Percentiles rank a stretch among this genome's conserved stretches.
Evolutionary conservation across 2,113 vertebrate genomes (phyloP).

Genomic region (Siphamia tubifer): DNA sequence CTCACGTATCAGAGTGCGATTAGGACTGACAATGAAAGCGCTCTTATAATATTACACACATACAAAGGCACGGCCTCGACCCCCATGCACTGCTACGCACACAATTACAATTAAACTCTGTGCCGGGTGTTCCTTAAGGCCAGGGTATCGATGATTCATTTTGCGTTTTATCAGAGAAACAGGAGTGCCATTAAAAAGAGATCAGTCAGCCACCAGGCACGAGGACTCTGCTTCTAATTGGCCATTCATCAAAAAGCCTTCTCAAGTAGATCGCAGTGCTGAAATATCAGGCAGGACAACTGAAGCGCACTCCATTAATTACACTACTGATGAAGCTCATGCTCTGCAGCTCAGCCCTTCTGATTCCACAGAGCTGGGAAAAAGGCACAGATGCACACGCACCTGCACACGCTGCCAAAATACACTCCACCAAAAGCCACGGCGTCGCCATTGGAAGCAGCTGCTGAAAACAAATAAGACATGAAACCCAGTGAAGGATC

Average conservation of each 20-base stretch:
- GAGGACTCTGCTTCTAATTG: slow-evolving; percentile 77
- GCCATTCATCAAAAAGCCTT: slow-evolving; percentile 81
- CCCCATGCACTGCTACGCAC: slow-evolving; percentile 40
- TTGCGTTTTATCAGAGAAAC: slow-evolving; percentile 82
- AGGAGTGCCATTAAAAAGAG: slow-evolving; percentile 80
- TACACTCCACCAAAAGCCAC: too few species aligned
- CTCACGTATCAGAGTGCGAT: slow-evolving; percentile 34
- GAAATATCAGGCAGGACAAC: slow-evolving; percentile 75
- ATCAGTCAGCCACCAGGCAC: slow-evolving; percentile 79
- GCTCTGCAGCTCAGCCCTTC: slow-evolving; percentile 20
- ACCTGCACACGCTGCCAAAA: slow-evolving; percentile 41
- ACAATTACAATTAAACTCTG: slow-evolving; percentile 68
- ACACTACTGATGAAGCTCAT: slow-evolving; percentile 67
- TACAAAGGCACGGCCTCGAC: slow-evolving; percentile 15
- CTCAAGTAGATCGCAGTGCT: slow-evolving; percentile 66
- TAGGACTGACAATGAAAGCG: slow-evolving; percentile 1
- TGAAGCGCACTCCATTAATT: slow-evolving; percentile 75
- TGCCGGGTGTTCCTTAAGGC: slow-evolving; percentile 49
- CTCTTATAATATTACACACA: slow-evolving; percentile 2
- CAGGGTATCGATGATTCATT: slow-evolving; percentile 80
- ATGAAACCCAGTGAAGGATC: background rate
- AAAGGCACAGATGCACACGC: slow-evolving; percentile 4
- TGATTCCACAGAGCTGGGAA: slow-evolving; percentile 4
- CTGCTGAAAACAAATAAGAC: background rate
- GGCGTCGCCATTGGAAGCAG: too few species aligned